phyloP scores from a whole-genome alignment of 37 sponge, comb jelly and placozoan species.

The Hormiphora californensis region DNA sequence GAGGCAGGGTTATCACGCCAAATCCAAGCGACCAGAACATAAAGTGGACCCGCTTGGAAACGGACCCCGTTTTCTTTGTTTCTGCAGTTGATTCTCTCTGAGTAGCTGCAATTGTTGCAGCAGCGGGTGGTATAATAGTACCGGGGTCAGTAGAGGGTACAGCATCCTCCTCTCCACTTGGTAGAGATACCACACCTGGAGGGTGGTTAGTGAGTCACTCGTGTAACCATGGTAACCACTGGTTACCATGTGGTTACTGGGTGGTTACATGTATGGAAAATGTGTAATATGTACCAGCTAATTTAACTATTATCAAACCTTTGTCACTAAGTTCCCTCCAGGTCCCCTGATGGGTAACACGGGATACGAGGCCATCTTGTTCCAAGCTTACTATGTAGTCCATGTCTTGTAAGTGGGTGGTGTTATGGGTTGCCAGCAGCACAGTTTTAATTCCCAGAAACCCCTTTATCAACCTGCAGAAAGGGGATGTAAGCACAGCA shows the following conservation, averaged over 20 bases:
- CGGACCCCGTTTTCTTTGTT: neutral
- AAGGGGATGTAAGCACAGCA: too few relatives aligned
- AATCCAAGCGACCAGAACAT: conserved; percentile 22
- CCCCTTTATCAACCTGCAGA: conserved; percentile 40
- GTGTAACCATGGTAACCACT: too few relatives aligned
- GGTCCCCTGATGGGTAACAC: conserved; percentile 14
- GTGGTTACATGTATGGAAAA: too few relatives aligned
- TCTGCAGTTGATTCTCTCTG: too few relatives aligned
- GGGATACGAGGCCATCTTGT: neutral
- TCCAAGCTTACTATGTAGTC: conserved; percentile 4
- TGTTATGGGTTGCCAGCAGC: conserved; percentile 26
- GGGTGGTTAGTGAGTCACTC: too few relatives aligned
- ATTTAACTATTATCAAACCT: neutral
- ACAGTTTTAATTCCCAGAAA: neutral
- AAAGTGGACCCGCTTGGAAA: conserved; percentile 8
- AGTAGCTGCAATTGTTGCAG: too few relatives aligned
- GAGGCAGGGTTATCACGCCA: neutral
- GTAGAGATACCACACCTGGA: too few relatives aligned
- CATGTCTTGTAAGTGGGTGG: neutral
- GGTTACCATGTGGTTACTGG: too few relatives aligned
- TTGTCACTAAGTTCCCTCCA: neutral
- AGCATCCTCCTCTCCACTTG: too few relatives aligned
- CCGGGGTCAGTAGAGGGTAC: too few relatives aligned
- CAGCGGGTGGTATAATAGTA: too few relatives aligned
- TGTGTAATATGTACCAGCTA: too few relatives aligned